These are phyloP conservation scores for Serranus cabrilla DNA, from an alignment of 2,797 vertebrate species.

Conservation along the genomic window DNA sequence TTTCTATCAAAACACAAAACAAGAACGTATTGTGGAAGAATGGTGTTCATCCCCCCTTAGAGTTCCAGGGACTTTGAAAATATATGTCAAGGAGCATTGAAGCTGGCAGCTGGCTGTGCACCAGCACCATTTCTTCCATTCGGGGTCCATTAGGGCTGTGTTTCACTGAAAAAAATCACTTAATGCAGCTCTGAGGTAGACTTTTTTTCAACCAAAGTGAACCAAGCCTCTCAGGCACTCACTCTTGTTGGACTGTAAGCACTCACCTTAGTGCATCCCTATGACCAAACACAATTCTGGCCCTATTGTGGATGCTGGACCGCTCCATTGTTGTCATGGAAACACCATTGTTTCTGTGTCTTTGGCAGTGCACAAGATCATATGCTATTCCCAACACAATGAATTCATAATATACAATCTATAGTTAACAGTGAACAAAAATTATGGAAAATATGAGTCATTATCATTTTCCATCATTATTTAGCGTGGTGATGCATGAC, in stretches of 20 bases:
- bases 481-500: neutral
- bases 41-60: neutral
- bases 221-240: neutral
- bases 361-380: neutral
- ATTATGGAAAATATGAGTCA: neutral
- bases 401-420: neutral
- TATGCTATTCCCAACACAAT: neutral
- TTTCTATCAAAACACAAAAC: neutral
- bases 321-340: constrained; percentile 23
- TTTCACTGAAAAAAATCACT: constrained; percentile 4
- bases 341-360: constrained; percentile 10
- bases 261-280: neutral
- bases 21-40: neutral
- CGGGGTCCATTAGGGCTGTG: neutral
- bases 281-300: constrained; percentile 1
- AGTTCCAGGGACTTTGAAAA: neutral
- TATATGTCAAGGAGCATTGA: neutral
- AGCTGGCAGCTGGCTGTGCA: neutral
- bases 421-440: neutral
- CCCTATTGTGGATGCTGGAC: constrained; percentile 1
- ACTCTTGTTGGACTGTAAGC: neutral
- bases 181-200: neutral
- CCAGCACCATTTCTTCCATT: neutral
- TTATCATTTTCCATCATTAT: neutral
- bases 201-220: neutral